These are phyloP conservation scores for Pantherophis guttatus DNA, from an alignment of 2,113 vertebrate genomes.

Conservation along the genomic window DNA sequence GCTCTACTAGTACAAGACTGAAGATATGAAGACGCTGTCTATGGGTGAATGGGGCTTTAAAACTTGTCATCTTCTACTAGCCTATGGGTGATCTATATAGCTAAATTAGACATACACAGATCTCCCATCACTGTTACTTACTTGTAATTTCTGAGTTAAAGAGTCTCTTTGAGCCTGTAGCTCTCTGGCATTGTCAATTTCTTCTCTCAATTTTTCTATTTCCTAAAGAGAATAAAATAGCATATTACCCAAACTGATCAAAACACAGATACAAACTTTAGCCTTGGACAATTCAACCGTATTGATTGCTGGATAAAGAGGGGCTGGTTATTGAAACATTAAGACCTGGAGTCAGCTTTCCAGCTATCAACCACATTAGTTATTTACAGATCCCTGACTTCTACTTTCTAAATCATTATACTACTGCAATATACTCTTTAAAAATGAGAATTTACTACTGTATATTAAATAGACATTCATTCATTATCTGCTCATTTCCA, in stretches of 20 bases:
- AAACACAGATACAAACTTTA: background rate
- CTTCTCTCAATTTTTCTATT: slow-evolving; percentile 95
- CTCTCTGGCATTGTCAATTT: slow-evolving; percentile 93
- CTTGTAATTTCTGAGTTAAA: slow-evolving; percentile 91
- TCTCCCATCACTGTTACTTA: slow-evolving; percentile 51
- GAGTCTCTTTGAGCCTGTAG: slow-evolving; percentile 93
- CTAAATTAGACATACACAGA: background rate
- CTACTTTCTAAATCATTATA: background rate
- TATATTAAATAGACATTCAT: background rate
- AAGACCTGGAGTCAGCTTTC: background rate
- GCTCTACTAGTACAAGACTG: too few species aligned
- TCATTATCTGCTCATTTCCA: background rate
- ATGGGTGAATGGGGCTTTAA: background rate
- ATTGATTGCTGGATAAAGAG: background rate
- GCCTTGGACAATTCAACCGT: background rate
- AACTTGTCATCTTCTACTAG: background rate
- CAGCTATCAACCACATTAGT: background rate
- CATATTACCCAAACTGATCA: background rate
- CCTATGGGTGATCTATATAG: background rate
- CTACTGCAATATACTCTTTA: background rate
- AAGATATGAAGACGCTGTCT: background rate
- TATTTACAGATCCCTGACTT: background rate
- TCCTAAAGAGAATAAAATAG: slow-evolving; percentile 75
- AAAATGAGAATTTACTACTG: background rate
- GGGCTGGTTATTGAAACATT: background rate